Evolutionary conservation across 23 tunicate genomes (phyloP), one percentile per base, ranked within the genome.

Genomic region (Ascidia mentula): DNA sequence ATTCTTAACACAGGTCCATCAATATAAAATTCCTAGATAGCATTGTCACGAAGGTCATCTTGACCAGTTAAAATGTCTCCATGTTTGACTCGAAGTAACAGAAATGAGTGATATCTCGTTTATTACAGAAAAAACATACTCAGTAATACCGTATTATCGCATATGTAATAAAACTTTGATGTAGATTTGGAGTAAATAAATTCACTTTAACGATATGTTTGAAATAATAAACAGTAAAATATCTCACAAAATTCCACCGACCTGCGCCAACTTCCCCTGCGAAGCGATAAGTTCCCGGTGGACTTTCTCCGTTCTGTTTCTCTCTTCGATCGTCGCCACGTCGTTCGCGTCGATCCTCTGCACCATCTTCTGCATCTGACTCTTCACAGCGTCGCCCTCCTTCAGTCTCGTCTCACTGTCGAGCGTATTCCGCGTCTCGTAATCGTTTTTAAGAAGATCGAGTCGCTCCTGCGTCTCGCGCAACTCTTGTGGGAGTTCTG

Each of bases 401-500:
- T 70, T 86, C 28, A 89, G n/a, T 31, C 90, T 76, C 0, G 81
- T 77, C 38, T 91, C 90, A 40, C 42, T 46, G 40, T 91, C 97
- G 15, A 91, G 45, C 13, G 46, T 72, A 28, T 45, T 28, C 34
- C 72, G 70, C 0, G 87, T 86, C 28, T 85, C 97, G 24, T 72
- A 73, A 37, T 91, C 97, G 26, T 72, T 79, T 72, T 91, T 85
- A 20, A 91, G 59, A 71, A 82, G 77, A 7, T 69, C 46, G n/a
- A 91, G 32, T 32, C 97, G 79, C 37, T 91, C 97, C 37, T 91
- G 87, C 32, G 90, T 86, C 72, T 91, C 97, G 34, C 80, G 70
- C 28, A 85, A n/a, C 72, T 86, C 87, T 82, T 91, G 97, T 3
- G 97, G 97, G 28, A 91, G 46, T 72, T 86, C 97, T 91, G 46